A percentile compares a stretch with the other conserved stretches of the same genome.
phyloP scores from a whole-genome alignment of 2,797 vertebrate species.

The Anniella stebbinsi region DNA sequence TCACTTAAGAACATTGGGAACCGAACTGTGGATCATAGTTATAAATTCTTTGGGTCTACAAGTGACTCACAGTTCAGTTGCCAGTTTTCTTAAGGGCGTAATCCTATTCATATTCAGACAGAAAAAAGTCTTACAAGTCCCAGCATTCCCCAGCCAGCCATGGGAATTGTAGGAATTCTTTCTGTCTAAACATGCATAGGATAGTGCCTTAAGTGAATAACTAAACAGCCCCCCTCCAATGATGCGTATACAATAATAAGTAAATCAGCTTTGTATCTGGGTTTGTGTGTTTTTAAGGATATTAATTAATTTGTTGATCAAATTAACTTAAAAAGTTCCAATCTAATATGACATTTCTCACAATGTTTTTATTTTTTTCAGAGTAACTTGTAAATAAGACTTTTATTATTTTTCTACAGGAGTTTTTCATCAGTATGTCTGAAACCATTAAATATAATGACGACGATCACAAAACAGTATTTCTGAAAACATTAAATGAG shows the following conservation, averaged over 20 bases:
- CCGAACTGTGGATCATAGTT: too few relatives aligned
- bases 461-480: slow-evolving; percentile 96
- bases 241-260: background rate
- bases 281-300: background rate
- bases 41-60: background rate
- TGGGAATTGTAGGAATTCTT: too few relatives aligned
- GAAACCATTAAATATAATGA: slow-evolving; percentile 97
- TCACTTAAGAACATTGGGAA: too few relatives aligned
- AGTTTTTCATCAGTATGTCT: slow-evolving; percentile 93
- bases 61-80: background rate
- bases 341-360: background rate
- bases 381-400: slow-evolving; percentile 3
- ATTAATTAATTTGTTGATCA: background rate
- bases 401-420: slow-evolving; percentile 66
- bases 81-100: background rate
- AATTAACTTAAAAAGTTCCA: background rate
- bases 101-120: too few relatives aligned
- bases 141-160: too few relatives aligned
- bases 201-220: background rate
- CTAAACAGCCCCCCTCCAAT: background rate
- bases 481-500: slow-evolving; percentile 95
- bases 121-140: too few relatives aligned
- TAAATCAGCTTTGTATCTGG: background rate
- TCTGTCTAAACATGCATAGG: too few relatives aligned
- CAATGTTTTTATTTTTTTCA: slow-evolving; percentile 26